Evolutionary conservation across 2,113 vertebrate species (phyloP).

Genomic region (Emydocephalus ijimae): DNA sequence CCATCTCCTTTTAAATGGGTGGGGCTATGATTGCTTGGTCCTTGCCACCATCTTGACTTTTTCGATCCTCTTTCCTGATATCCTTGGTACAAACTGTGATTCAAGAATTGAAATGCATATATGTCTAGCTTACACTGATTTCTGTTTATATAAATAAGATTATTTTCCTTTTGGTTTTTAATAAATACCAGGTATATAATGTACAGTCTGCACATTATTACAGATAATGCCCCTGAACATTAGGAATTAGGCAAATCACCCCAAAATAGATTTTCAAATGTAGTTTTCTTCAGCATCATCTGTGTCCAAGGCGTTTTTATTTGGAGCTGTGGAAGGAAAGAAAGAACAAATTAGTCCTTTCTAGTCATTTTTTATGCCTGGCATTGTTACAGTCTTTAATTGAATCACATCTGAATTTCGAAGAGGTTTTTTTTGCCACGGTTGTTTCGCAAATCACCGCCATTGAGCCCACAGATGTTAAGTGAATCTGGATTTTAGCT

Average conservation of each 20-base stretch:
- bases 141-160: conserved; percentile 76
- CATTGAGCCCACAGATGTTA: too few relatives aligned
- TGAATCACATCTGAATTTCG: too few relatives aligned
- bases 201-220: conserved; percentile 88
- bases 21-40: neutral
- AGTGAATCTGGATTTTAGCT: too few relatives aligned
- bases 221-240: conserved; percentile 73
- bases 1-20: neutral
- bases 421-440: too few relatives aligned
- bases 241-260: neutral
- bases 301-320: conserved; percentile 61
- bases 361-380: neutral
- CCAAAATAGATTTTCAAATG: conserved; percentile 54
- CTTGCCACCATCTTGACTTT: neutral
- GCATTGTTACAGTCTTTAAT: neutral
- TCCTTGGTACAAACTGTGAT: neutral
- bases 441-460: too few relatives aligned
- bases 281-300: conserved; percentile 81
- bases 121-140: conserved; percentile 42
- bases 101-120: neutral
- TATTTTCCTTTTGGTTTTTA: conserved; percentile 71
- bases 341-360: fast-evolving
- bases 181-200: conserved; percentile 88
- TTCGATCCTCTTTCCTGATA: neutral
- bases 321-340: conserved; percentile 60